These are phyloP conservation scores for Nymphalis polychloros DNA, from an alignment of 2,888 invertebrate genomes.

Conservation along the genomic window DNA sequence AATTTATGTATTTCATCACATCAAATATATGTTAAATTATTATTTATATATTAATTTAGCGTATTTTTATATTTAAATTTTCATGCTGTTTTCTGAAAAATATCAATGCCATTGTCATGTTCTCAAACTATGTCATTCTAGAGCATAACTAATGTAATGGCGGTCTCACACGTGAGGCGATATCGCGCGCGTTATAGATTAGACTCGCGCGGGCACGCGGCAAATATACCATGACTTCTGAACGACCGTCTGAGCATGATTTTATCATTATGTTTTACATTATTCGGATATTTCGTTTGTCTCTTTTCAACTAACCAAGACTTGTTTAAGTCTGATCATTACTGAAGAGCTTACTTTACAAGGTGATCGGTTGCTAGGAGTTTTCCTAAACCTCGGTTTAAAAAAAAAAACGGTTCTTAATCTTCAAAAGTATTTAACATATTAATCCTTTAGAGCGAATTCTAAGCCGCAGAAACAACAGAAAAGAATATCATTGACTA, in stretches of 20 bases:
- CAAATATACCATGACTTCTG: slow-evolving; percentile 60
- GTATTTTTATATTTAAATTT: neutral
- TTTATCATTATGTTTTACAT: slow-evolving; percentile 40
- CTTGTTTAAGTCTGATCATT: no score
- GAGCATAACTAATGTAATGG: slow-evolving; percentile 59
- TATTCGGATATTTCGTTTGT: slow-evolving; percentile 13
- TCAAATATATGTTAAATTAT: no score
- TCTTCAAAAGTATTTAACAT: no score
- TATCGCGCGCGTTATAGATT: slow-evolving; percentile 61
- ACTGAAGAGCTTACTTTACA: no score
- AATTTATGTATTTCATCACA: no score
- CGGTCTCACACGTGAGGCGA: slow-evolving; percentile 59
- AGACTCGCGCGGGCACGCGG: slow-evolving; percentile 65
- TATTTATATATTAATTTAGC: no score
- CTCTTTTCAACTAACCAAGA: neutral
- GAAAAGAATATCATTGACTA: no score
- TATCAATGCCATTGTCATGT: slow-evolving; percentile 40
- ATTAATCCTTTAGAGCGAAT: no score
- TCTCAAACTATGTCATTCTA: slow-evolving; percentile 54
- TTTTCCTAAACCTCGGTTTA: no score
- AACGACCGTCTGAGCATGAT: slow-evolving; percentile 49
- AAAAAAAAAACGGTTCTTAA: no score
- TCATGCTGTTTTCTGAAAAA: slow-evolving; percentile 14
- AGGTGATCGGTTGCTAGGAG: neutral
- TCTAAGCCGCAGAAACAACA: no score